These are phyloP conservation scores for Erpornis zantholeuca DNA, from an alignment of 2,113 vertebrate genomes.

Conservation along the genomic window DNA sequence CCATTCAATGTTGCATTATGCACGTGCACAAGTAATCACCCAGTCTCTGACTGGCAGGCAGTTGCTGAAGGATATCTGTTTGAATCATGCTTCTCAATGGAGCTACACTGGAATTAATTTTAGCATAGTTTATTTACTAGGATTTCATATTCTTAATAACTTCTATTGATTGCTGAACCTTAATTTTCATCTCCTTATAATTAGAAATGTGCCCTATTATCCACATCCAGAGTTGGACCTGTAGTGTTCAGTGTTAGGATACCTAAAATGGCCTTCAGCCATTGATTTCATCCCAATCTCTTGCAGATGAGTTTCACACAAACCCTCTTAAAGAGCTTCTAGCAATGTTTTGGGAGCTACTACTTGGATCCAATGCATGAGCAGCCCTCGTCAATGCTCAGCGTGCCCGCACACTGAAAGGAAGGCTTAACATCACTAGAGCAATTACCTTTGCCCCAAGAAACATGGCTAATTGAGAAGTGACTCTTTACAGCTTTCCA, in stretches of 20 bases:
- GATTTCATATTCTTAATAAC: not conserved
- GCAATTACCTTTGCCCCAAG: not conserved
- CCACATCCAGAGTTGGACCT: not conserved
- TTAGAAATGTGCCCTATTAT: not conserved
- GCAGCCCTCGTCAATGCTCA: not conserved
- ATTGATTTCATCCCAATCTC: not conserved
- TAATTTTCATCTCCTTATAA: not conserved
- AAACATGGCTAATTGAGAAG: not conserved
- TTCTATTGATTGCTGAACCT: not conserved
- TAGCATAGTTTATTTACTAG: not conserved
- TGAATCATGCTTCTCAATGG: not conserved
- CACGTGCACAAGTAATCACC: not conserved
- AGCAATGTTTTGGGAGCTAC: not conserved
- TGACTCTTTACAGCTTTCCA: not conserved
- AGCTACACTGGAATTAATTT: not conserved
- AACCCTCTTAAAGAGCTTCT: slow-evolving; percentile 7
- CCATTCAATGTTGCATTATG: not conserved
- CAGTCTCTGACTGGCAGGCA: not conserved
- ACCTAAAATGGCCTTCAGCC: not conserved
- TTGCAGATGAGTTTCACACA: not conserved
- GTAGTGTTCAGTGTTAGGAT: not conserved
- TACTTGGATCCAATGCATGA: not conserved
- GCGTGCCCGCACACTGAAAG: not conserved
- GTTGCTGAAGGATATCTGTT: not conserved
- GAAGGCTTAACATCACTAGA: not conserved